Evolutionary conservation across 2,113 vertebrate species (phyloP), one percentile per base, ranked within the genome.

Genomic region (Oophaga pumilio): DNA sequence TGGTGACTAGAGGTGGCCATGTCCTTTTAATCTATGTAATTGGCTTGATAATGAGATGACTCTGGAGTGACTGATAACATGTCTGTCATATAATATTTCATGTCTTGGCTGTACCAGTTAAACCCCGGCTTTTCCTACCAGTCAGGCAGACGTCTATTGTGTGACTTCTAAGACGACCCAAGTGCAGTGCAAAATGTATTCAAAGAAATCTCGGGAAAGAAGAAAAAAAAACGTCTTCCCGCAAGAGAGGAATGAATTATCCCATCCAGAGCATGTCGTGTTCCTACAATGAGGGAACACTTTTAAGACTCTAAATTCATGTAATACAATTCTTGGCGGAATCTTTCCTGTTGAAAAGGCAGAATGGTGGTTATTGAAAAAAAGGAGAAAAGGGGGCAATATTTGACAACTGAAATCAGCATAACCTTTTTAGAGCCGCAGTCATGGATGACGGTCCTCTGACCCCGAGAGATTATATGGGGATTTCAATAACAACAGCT

Each of bases 341-440:
- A 93, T 93, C 92, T 93, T 93, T 95, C 93, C 93, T 94, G 93
- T 93, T 92, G 90, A 93, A 92, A 93, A 93, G 92, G 93, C 60
- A 92, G 93, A 94, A 95, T 92, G 91, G 93, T 90, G 93, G 94
- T 94, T 93, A 94, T 93, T 93, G 92, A 93, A 52, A n/a, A 92
- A 94, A 92, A 95, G 33, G 92, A 95, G 95, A 76, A 95, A 95
- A 95, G 91, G 93, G 91, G 91, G 93, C 92, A 94, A 95, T 94
- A 95, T 95, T 94, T 96, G 94, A 95, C 95, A 95, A 95, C 94
- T 95, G 93, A 95, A 95, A 96, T 95, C 94, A 94, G 94, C 94
- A 94, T 95, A 95, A 94, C 95, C 95, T 95, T 95, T 95, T 95
- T 94, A 95, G 92, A 93, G 95, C 89, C 57, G 93, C 93, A 93